These are phyloP conservation scores for Mactra quadrangularis DNA, from an alignment of 1,140 invertebrate genomes.

Conservation along the genomic window DNA sequence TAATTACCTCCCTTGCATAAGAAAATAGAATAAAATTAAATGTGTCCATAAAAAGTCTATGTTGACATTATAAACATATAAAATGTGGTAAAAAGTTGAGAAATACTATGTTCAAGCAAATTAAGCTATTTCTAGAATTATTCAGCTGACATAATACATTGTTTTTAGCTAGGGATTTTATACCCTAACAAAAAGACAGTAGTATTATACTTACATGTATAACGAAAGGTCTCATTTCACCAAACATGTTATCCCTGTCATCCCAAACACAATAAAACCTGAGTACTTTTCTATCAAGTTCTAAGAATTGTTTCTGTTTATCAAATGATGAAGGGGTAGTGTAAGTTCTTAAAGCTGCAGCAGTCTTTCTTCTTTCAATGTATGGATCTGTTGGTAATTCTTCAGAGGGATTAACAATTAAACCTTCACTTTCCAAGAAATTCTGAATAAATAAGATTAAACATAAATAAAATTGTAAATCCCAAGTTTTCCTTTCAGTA, in stretches of 20 bases:
- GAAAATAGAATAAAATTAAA: too few relatives aligned
- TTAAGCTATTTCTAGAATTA: too few relatives aligned
- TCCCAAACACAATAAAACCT: constrained; percentile 93
- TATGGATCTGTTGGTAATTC: constrained; percentile 89
- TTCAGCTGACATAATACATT: too few relatives aligned
- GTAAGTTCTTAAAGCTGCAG: constrained; percentile 79
- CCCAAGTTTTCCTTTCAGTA: too few relatives aligned
- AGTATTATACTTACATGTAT: constrained; percentile 80
- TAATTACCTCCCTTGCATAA: too few relatives aligned
- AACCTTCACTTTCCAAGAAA: constrained; percentile 92
- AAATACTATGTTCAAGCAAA: too few relatives aligned
- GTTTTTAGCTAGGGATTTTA: background rate
- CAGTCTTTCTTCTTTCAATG: constrained; percentile 82
- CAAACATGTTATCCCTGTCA: constrained; percentile 88
- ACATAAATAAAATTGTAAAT: background rate
- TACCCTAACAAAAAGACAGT: too few relatives aligned
- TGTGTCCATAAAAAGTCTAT: too few relatives aligned
- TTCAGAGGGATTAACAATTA: constrained; percentile 90
- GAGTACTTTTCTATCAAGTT: constrained; percentile 84
- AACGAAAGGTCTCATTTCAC: constrained; percentile 85
- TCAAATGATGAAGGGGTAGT: constrained; percentile 82
- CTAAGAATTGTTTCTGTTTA: constrained; percentile 83
- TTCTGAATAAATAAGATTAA: constrained; percentile 84
- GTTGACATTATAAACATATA: too few relatives aligned
- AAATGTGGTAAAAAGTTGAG: too few relatives aligned